These are phyloP conservation scores for Arenicola marina DNA, from an alignment of 2,888 invertebrate genomes.

Conservation along the genomic window DNA sequence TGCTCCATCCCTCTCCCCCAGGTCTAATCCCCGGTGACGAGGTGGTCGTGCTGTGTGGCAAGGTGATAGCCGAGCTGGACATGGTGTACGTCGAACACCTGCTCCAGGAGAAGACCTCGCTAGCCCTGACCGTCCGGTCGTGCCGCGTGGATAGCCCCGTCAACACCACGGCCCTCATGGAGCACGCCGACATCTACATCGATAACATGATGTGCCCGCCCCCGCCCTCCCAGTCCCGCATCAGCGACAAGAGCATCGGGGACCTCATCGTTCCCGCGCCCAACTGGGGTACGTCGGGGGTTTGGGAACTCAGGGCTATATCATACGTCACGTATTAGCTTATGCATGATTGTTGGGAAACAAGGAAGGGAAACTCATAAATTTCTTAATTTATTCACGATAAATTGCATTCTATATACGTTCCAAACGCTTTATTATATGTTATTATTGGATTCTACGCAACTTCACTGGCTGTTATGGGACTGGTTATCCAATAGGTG, in stretches of 20 bases:
- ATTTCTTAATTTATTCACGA: too few relatives aligned
- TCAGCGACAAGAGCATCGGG: slow-evolving; percentile 83
- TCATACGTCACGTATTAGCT: too few relatives aligned
- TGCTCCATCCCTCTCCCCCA: slow-evolving; percentile 61
- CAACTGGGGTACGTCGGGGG: slow-evolving; percentile 86
- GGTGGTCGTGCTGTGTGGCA: slow-evolving; percentile 98
- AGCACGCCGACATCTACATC: slow-evolving; percentile 93
- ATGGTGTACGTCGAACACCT: slow-evolving; percentile 99
- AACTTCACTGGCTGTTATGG: too few relatives aligned
- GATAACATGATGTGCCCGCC: slow-evolving; percentile 95
- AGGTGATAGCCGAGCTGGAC: slow-evolving; percentile 96
- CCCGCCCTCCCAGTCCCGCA: slow-evolving; percentile 73
- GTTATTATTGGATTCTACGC: too few relatives aligned
- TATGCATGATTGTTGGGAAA: too few relatives aligned
- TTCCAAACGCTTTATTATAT: too few relatives aligned
- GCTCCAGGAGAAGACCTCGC: slow-evolving; percentile 88
- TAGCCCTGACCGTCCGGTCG: slow-evolving; percentile 96
- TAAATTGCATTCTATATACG: too few relatives aligned
- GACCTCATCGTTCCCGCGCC: slow-evolving; percentile 96
- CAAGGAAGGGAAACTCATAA: too few relatives aligned
- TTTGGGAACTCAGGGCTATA: too few relatives aligned
- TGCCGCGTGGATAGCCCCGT: slow-evolving; percentile 72
- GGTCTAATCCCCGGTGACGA: slow-evolving; percentile 97
- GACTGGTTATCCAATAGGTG: too few relatives aligned
- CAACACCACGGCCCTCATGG: slow-evolving; percentile 62